Evolutionary conservation across 2,113 vertebrate genomes (phyloP).

Genomic region (Megalops atlanticus): DNA sequence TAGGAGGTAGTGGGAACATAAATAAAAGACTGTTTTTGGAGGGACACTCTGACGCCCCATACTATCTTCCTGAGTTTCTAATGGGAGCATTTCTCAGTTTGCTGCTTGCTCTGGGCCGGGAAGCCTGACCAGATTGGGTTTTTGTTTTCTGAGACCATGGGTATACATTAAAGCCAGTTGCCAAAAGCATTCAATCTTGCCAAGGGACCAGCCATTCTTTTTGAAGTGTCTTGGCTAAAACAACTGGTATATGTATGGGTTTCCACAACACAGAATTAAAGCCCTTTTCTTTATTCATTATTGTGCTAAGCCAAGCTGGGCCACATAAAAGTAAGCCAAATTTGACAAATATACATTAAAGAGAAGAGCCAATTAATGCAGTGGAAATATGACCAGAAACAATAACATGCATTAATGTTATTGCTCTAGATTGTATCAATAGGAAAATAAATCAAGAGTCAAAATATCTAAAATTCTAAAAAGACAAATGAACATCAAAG

Average conservation of each 20-base stretch:
- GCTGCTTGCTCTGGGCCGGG: slow-evolving; percentile 19
- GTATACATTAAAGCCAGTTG: slow-evolving; percentile 31
- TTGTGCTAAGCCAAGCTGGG: slow-evolving; percentile 54
- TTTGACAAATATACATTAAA: slow-evolving; percentile 64
- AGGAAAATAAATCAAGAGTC: not conserved
- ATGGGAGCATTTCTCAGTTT: slow-evolving; percentile 26
- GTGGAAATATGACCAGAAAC: slow-evolving; percentile 29
- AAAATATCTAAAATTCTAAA: not conserved
- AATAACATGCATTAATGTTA: slow-evolving; percentile 20
- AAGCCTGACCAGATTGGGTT: slow-evolving; percentile 15
- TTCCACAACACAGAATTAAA: slow-evolving; percentile 55
- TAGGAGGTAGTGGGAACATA: slow-evolving; percentile 23
- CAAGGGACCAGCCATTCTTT: slow-evolving; percentile 27
- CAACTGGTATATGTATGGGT: slow-evolving; percentile 32
- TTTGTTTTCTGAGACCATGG: slow-evolving; percentile 31
- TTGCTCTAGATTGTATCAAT: slow-evolving; percentile 2
- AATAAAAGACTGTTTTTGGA: slow-evolving; percentile 20
- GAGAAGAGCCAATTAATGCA: slow-evolving; percentile 24
- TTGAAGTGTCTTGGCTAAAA: slow-evolving; percentile 29
- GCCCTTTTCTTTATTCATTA: slow-evolving; percentile 42
- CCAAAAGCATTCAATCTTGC: slow-evolving; percentile 15
- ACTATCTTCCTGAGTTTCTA: slow-evolving; percentile 14
- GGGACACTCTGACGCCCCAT: slow-evolving; percentile 25
- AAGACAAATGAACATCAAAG: not conserved
- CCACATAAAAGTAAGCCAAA: slow-evolving; percentile 58